Evolutionary conservation across 2,888 invertebrate species (phyloP).

Genomic region (Arge pagana): DNA sequence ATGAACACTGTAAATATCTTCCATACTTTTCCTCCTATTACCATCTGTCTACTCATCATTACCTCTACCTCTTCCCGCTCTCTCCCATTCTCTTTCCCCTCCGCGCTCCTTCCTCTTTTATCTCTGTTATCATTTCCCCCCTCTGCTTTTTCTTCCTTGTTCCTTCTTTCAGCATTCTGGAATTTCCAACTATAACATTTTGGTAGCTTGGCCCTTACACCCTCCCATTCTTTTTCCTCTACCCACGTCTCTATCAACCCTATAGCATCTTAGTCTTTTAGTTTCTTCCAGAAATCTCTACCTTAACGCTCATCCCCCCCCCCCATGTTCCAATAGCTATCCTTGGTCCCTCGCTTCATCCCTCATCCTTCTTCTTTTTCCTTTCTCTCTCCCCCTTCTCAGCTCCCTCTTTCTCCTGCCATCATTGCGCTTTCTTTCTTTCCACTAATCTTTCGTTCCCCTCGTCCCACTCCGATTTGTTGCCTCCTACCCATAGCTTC

Average conservation of each 20-base stretch:
- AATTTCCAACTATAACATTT: background rate
- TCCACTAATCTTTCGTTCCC: too few species aligned
- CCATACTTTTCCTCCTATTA: background rate
- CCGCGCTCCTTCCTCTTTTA: conserved; percentile 1
- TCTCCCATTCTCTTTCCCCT: background rate
- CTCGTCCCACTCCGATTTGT: too few species aligned
- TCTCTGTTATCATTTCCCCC: conserved; percentile 9
- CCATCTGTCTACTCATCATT: background rate
- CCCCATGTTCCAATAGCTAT: too few species aligned
- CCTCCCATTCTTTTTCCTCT: background rate
- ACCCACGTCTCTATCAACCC: background rate
- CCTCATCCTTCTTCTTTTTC: too few species aligned
- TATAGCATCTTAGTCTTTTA: too few species aligned
- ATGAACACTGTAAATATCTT: background rate
- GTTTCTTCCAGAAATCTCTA: too few species aligned
- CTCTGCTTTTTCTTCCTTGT: conserved; percentile 10
- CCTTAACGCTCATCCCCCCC: too few species aligned
- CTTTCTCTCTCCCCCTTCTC: too few species aligned
- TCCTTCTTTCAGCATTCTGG: background rate
- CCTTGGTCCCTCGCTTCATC: too few species aligned
- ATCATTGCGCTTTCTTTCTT: too few species aligned
- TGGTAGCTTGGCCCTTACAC: background rate
- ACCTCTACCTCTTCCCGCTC: conserved; percentile 4
- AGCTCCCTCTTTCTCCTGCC: too few species aligned
- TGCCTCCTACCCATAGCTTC: too few species aligned